A percentile compares a stretch with the other conserved stretches of the same genome.
Evolutionary conservation across 1,140 invertebrate species (phyloP).

Genomic region (Drosophila sproati): DNA sequence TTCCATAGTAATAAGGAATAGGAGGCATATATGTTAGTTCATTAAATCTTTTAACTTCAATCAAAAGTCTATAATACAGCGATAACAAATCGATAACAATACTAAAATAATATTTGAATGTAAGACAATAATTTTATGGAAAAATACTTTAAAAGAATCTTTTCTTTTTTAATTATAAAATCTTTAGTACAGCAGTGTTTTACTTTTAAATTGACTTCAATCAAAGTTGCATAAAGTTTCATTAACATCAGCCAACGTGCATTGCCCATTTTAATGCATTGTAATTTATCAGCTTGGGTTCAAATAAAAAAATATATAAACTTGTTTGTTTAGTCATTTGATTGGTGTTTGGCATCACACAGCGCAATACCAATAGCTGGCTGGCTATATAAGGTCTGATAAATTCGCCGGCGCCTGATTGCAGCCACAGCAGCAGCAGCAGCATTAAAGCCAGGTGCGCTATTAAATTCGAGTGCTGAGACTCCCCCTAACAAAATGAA

Average conservation of each 20-base stretch:
- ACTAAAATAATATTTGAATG: too few relatives aligned
- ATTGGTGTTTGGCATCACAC: conserved; percentile 5
- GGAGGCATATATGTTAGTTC: too few relatives aligned
- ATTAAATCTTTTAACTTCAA: too few relatives aligned
- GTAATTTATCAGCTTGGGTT: neutral
- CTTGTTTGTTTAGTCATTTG: conserved; percentile 26
- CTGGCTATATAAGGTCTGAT: conserved; percentile 18
- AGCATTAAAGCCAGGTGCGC: conserved; percentile 15
- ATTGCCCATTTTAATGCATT: conserved; percentile 3
- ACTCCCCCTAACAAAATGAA: neutral
- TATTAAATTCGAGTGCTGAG: neutral
- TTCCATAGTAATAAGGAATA: too few relatives aligned
- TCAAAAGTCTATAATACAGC: too few relatives aligned
- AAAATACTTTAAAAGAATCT: too few relatives aligned
- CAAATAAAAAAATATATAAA: neutral
- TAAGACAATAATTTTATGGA: too few relatives aligned
- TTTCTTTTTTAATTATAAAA: neutral
- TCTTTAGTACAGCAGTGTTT: neutral
- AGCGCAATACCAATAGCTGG: conserved; percentile 9
- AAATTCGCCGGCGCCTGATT: conserved; percentile 6
- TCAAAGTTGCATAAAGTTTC: neutral
- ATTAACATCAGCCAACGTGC: conserved; percentile 1
- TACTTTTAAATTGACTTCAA: neutral
- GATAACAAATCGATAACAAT: too few relatives aligned
- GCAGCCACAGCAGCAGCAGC: conserved; percentile 7